Percentiles rank a stretch among this genome's conserved stretches.
Evolutionary conservation across 2,888 invertebrate species (phyloP).

Genomic region (Endotricha flammealis): DNA sequence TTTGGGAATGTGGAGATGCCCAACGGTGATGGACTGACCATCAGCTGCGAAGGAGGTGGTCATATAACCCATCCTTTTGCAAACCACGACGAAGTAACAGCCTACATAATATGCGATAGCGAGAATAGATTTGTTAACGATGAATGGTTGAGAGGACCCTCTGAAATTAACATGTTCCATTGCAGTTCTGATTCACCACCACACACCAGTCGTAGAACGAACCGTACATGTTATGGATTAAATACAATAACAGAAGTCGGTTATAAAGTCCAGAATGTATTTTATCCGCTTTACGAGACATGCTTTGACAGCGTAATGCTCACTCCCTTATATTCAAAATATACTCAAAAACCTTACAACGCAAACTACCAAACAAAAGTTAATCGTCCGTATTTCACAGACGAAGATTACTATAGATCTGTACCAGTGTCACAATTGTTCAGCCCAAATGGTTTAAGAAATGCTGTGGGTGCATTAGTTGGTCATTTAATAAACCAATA

Average conservation of each 20-base stretch:
- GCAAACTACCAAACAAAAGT: conserved; percentile 57
- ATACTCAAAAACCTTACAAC: conserved; percentile 62
- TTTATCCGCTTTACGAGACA: conserved; percentile 57
- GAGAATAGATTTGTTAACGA: conserved; percentile 51
- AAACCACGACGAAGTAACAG: conserved; percentile 28
- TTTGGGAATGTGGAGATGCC: conserved; percentile 46
- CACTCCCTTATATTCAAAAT: conserved; percentile 53
- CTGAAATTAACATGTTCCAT: conserved; percentile 41
- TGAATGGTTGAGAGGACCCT: conserved; percentile 44
- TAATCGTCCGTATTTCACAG: conserved; percentile 51
- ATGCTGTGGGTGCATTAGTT: conserved; percentile 43
- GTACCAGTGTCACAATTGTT: conserved; percentile 49
- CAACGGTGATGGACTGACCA: conserved; percentile 43
- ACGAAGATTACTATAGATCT: conserved; percentile 38
- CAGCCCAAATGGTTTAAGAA: conserved; percentile 46
- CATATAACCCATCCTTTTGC: conserved; percentile 42
- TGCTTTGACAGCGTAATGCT: conserved; percentile 51
- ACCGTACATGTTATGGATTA: conserved; percentile 46
- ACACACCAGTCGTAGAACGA: conserved; percentile 41
- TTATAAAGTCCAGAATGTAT: conserved; percentile 40
- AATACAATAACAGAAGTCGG: conserved; percentile 57
- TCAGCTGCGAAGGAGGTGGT: conserved; percentile 53
- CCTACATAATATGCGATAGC: conserved; percentile 43
- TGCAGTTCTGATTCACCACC: conserved; percentile 43
- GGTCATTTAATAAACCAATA: conserved; percentile 50